Evolutionary conservation across 2,113 vertebrate genomes (phyloP), one percentile per base, ranked within the genome.

Genomic region (Podocnemis expansa): DNA sequence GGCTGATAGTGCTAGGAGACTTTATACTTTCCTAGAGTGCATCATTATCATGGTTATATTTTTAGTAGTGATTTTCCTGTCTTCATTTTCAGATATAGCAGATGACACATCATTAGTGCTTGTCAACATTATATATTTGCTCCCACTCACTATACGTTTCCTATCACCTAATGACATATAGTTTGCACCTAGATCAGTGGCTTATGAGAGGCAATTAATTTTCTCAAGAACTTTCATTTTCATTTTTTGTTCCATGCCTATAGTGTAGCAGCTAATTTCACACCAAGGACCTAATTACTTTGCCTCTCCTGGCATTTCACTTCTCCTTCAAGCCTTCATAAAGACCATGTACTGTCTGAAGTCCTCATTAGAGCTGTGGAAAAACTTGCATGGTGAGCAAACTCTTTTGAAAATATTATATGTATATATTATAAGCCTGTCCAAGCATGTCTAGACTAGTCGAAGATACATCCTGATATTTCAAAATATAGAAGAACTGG

Each of bases 201-300:
- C 16, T 92, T 94, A 47, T 88, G 45, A 84, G 11, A 88, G 47
- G 79, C n/a, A 90, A 89, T 92, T 95, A 83, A 84, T 94, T 94
- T 96, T 96, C 41, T 80, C 73, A 78, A 51, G 86, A 89, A 78
- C 21, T 88, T 94, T 19, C 89, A 67, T 47, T 82, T 94, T 96
- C 80, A 67, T 79, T 86, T 41, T 93, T 93, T 85, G 11, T 88
- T 52, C 45, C 1, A 21, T 88, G 45, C 41, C 80, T 94, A 73
- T 17, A 84, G 75, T 85, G 58, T 89, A 90, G 51, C 41, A 34
- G 86, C 80, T 94, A 93, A 95, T 93, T 96, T 93, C 91, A 86
- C 12, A 92, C 78, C 2, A 34, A 94, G 34, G 83, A 92, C 89
- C 96, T 83, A 90, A 93, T 96, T 97, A 92, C 80, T 82, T 96